Evolutionary conservation across 2,797 vertebrate genomes (phyloP).

Genomic region (Rhinella marina): DNA sequence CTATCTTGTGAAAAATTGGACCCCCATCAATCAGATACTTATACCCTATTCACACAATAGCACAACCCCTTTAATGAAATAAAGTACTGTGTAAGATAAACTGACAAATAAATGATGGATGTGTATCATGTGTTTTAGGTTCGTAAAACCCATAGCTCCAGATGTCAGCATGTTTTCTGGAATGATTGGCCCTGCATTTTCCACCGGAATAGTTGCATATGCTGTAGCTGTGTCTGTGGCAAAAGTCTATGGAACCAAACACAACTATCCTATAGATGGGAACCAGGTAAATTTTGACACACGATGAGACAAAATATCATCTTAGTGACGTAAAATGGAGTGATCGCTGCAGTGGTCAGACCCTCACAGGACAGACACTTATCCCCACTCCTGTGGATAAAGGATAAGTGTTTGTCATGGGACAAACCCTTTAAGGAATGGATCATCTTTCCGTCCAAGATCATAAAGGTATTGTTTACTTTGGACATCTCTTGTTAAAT

Average conservation of each 20-base stretch:
- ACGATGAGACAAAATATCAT: background rate
- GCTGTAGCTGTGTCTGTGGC: conserved; percentile 86
- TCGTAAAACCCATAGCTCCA: conserved; percentile 76
- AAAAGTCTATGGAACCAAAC: conserved; percentile 84
- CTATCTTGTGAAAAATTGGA: too few species aligned
- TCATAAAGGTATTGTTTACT: too few species aligned
- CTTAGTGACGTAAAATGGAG: too few species aligned
- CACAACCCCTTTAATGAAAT: background rate
- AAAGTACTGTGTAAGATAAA: background rate
- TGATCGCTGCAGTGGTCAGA: too few species aligned
- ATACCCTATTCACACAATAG: too few species aligned
- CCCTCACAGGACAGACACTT: too few species aligned
- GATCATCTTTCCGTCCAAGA: too few species aligned
- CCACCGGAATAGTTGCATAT: conserved; percentile 84
- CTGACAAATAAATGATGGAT: background rate
- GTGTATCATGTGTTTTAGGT: conserved; percentile 69
- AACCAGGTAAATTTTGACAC: conserved; percentile 80
- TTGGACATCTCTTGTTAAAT: too few species aligned
- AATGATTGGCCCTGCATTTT: conserved; percentile 81
- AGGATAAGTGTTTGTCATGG: too few species aligned
- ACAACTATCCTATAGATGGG: conserved; percentile 82
- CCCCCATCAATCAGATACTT: too few species aligned
- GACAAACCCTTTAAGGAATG: too few species aligned
- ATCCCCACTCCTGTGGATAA: too few species aligned
- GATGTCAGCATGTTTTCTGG: conserved; percentile 74